Conservation (phyloP, 2,888 invertebrate genomes). For the Sinodicranocentrus sp. region DNA sequence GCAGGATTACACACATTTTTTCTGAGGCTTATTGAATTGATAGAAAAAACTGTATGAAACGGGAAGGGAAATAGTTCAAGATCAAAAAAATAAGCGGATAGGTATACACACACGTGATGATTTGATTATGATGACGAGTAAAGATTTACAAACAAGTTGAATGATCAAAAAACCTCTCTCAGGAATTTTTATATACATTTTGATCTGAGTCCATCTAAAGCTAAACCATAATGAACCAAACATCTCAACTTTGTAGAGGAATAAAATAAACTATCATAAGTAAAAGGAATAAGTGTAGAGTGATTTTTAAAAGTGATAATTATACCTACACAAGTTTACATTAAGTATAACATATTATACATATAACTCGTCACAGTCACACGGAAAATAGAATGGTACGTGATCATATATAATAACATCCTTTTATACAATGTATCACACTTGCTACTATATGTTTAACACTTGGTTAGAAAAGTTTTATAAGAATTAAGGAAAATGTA, state of each 20-base stretch:
- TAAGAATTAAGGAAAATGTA: conserved; percentile 19
- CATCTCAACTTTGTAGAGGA: conserved; percentile 31
- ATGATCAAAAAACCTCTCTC: too few relatives aligned
- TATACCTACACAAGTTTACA: not conserved
- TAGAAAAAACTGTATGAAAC: not conserved
- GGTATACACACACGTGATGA: conserved; percentile 26
- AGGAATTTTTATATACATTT: too few relatives aligned
- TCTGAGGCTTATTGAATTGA: not conserved
- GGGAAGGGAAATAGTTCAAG: not conserved
- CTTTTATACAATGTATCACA: too few relatives aligned
- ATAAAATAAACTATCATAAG: too few relatives aligned
- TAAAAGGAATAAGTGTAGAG: too few relatives aligned
- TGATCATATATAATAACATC: too few relatives aligned
- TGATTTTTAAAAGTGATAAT: too few relatives aligned
- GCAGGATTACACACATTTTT: conserved; percentile 38
- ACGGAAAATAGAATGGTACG: conserved; percentile 2
- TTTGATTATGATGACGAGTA: conserved; percentile 33
- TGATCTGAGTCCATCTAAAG: not conserved
- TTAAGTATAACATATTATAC: not conserved
- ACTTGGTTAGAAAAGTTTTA: conserved; percentile 24
- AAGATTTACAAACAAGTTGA: conserved; percentile 12
- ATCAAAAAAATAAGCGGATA: not conserved
- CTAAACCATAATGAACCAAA: conserved; percentile 41
- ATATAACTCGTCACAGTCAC: conserved; percentile 5
- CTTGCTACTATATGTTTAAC: conserved; percentile 8